phyloP scores from a whole-genome alignment of 2,113 vertebrate genomes.

The Nematolebias whitei region DNA sequence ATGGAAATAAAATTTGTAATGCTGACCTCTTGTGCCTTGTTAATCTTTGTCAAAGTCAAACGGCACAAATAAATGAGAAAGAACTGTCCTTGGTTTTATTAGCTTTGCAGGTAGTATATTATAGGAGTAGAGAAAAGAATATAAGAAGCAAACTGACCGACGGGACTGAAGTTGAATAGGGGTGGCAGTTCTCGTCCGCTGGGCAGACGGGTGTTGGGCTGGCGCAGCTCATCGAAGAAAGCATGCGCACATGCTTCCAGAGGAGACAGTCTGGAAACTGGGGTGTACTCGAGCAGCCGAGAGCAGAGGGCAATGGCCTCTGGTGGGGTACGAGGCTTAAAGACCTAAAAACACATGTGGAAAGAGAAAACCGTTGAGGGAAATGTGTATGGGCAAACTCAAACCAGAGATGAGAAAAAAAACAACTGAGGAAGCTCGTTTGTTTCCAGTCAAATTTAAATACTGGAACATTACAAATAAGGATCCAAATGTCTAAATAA shows the following conservation, averaged over 20 bases:
- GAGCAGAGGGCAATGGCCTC: slow-evolving; percentile 92
- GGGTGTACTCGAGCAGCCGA: slow-evolving; percentile 92
- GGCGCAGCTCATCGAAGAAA: slow-evolving; percentile 91
- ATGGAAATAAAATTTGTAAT: too few species aligned
- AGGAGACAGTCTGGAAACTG: slow-evolving; percentile 89
- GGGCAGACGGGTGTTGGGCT: slow-evolving; percentile 87
- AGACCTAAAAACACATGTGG: slow-evolving; percentile 79
- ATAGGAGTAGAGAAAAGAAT: background rate
- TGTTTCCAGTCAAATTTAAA: background rate
- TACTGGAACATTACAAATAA: background rate
- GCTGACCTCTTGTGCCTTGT: too few species aligned
- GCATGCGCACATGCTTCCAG: slow-evolving; percentile 90
- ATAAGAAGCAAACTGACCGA: slow-evolving; percentile 77
- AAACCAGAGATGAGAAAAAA: background rate
- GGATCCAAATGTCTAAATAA: too few species aligned
- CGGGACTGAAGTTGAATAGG: slow-evolving; percentile 93
- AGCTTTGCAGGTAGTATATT: too few species aligned
- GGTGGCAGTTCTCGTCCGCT: slow-evolving; percentile 89
- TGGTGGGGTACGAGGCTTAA: slow-evolving; percentile 89
- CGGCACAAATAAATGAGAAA: too few species aligned
- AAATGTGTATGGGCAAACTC: background rate
- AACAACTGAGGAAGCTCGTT: background rate
- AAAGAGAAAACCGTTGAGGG: background rate
- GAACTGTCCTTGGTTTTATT: too few species aligned
- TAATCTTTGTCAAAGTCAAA: too few species aligned